These are phyloP conservation scores for Miichthys miiuy DNA, from an alignment of 2,797 vertebrate species.

Conservation along the genomic window DNA sequence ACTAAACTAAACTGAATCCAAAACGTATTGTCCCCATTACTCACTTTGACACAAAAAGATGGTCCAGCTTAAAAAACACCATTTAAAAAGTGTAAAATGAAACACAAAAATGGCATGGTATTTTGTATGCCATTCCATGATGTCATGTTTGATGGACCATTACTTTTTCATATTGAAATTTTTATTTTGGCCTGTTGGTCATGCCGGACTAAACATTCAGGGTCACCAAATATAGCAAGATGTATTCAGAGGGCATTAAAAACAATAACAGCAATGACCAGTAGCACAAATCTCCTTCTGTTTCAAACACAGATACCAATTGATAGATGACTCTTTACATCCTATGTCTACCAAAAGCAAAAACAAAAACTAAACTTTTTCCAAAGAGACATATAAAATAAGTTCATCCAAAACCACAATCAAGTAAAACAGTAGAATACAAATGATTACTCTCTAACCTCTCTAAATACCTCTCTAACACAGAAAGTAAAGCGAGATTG, in stretches of 20 bases:
- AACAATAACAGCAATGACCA: not conserved
- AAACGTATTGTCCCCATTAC: too few species aligned
- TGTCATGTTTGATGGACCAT: too few species aligned
- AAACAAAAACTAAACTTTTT: not conserved
- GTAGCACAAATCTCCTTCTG: not conserved
- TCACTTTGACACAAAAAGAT: too few species aligned
- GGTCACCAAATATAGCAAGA: not conserved
- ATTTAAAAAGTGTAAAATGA: too few species aligned
- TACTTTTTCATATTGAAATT: not conserved
- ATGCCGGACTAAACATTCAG: not conserved
- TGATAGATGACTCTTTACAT: not conserved
- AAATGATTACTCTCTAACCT: not conserved
- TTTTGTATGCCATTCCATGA: too few species aligned
- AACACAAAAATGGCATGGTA: too few species aligned
- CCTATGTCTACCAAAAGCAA: not conserved
- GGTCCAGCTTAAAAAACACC: too few species aligned
- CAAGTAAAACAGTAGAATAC: not conserved
- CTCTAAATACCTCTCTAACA: not conserved
- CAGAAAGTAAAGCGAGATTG: not conserved
- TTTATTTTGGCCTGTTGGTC: not conserved
- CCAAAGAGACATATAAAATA: not conserved
- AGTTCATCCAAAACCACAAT: not conserved
- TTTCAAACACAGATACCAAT: not conserved
- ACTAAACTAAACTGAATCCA: too few species aligned
- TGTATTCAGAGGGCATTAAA: not conserved